phyloP scores from a whole-genome alignment of 2,888 invertebrate species.

The Dryobotodes eremita region DNA sequence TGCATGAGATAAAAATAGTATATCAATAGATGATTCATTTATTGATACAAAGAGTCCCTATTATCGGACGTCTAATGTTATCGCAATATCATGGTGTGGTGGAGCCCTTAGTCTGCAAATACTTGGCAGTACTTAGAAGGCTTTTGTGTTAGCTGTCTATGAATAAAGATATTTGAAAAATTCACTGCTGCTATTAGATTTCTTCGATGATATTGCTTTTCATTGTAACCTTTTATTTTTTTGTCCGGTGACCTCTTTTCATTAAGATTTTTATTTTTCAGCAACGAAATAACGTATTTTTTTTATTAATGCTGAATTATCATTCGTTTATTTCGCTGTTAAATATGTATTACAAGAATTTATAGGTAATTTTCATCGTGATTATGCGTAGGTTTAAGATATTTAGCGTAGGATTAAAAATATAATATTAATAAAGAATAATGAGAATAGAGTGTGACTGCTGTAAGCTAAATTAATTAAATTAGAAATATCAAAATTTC shows the following conservation, averaged over 20 bases:
- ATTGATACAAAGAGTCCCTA: background rate
- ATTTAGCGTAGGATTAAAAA: background rate
- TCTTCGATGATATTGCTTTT: constrained; percentile 3
- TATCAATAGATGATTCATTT: background rate
- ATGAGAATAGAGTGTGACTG: background rate
- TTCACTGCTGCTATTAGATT: constrained; percentile 8
- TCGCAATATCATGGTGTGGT: background rate
- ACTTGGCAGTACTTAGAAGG: constrained; percentile 10
- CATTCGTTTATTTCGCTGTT: background rate
- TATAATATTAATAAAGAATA: background rate
- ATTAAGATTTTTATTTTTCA: background rate
- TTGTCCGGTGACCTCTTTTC: background rate
- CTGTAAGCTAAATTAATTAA: background rate
- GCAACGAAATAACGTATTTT: background rate
- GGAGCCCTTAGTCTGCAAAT: constrained; percentile 17
- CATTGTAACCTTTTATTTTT: constrained; percentile 15
- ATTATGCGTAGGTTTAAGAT: background rate
- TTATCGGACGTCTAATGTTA: background rate
- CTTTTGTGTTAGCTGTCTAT: constrained; percentile 26
- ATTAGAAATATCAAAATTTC: background rate
- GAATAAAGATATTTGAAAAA: constrained; percentile 33
- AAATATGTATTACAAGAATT: background rate
- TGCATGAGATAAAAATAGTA: no score
- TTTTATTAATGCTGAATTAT: background rate
- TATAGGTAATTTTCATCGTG: background rate